A percentile compares a stretch with the other conserved stretches of the same genome.
Conservation (phyloP, 2,888 invertebrate genomes). For the Napeogenes inachia region DNA sequence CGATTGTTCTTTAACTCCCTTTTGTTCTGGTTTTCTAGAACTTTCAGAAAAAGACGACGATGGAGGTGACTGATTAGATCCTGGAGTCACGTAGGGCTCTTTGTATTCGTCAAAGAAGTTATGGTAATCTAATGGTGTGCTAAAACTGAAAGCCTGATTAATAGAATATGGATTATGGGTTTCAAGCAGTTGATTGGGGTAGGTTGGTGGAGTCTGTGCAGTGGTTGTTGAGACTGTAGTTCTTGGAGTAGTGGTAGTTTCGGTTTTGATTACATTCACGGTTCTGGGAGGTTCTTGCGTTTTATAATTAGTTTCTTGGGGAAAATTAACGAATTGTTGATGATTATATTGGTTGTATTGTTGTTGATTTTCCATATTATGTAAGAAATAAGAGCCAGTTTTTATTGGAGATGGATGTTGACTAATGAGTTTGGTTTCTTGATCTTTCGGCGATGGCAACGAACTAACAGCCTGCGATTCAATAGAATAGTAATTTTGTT, state of each 20-base stretch:
- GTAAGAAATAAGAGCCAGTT: constrained; percentile 53
- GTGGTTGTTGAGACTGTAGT: constrained; percentile 51
- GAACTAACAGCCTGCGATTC: constrained; percentile 65
- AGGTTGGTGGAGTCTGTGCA: constrained; percentile 57
- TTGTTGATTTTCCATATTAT: constrained; percentile 40
- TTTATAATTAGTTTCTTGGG: constrained; percentile 41
- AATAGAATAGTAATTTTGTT: constrained; percentile 63
- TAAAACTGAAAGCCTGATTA: constrained; percentile 71
- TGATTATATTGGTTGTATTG: constrained; percentile 41
- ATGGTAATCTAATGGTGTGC: constrained; percentile 68
- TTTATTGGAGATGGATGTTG: constrained; percentile 41
- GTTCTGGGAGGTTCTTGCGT: constrained; percentile 37
- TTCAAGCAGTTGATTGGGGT: constrained; percentile 62
- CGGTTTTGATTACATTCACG: constrained; percentile 46
- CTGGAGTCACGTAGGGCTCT: constrained; percentile 48
- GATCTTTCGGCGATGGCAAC: constrained; percentile 46
- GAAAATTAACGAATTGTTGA: constrained; percentile 45
- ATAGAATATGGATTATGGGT: constrained; percentile 73
- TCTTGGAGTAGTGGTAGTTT: constrained; percentile 46
- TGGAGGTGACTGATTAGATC: constrained; percentile 33
- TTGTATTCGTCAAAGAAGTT: constrained; percentile 63
- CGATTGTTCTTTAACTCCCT: constrained; percentile 33
- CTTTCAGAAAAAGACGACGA: constrained; percentile 42
- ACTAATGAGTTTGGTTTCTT: constrained; percentile 32
- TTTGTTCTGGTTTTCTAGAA: constrained; percentile 36